Conservation (phyloP, 1,140 invertebrate genomes). For the Drosophila eugracilis region DNA sequence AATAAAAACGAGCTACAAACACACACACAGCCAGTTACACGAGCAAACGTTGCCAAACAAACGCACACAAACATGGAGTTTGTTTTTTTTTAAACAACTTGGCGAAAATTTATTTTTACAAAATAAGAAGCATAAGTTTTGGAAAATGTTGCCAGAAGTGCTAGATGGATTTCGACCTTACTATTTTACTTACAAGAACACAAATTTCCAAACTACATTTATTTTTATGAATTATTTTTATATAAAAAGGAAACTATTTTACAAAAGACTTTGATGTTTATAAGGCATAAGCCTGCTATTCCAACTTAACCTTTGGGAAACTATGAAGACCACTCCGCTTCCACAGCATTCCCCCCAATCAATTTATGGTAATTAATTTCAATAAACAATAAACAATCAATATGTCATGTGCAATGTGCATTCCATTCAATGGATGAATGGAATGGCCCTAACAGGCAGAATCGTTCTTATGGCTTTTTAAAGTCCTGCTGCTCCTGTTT, state of each 20-base stretch:
- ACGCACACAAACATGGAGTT: conserved; percentile 5
- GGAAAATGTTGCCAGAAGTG: background rate
- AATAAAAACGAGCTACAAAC: conserved; percentile 40
- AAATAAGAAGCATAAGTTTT: background rate
- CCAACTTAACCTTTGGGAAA: background rate
- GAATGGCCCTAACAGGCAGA: background rate
- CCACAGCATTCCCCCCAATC: conserved; percentile 51
- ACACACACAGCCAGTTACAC: conserved; percentile 3
- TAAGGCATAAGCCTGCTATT: background rate
- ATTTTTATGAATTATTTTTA: too few relatives aligned
- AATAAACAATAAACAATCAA: conserved; percentile 77
- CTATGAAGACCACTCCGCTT: conserved; percentile 4
- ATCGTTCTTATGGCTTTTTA: conserved; percentile 41
- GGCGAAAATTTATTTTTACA: too few relatives aligned
- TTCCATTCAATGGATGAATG: conserved; percentile 12
- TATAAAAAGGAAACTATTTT: too few relatives aligned
- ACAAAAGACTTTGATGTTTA: too few relatives aligned
- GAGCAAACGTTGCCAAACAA: conserved; percentile 21
- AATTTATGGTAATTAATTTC: conserved; percentile 78
- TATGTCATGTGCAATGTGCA: conserved; percentile 65
- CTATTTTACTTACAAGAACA: too few relatives aligned
- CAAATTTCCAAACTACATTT: too few relatives aligned
- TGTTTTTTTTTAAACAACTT: conserved; percentile 23
- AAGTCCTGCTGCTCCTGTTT: conserved; percentile 9
- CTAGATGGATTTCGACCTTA: too few relatives aligned